Conservation (phyloP, 2,113 vertebrate genomes). For the Tyrannus savana region DNA sequence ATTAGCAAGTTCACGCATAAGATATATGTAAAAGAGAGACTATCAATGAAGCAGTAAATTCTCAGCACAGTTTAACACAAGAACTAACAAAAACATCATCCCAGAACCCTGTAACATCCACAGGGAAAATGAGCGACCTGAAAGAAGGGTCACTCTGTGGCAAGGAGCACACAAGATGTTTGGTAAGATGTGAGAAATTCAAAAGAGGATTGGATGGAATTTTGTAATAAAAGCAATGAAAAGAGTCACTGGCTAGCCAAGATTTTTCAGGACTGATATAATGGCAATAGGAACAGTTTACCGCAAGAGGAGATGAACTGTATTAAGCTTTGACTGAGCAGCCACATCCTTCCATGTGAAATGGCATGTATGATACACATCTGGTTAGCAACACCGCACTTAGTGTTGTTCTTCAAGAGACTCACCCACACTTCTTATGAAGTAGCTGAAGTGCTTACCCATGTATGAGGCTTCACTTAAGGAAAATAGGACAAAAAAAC, state of each 20-base stretch:
- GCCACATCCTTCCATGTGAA: not conserved
- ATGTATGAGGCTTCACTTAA: not conserved
- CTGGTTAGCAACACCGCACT: not conserved
- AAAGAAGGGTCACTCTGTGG: not conserved
- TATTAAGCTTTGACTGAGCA: not conserved
- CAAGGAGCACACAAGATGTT: not conserved
- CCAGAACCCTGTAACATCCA: not conserved
- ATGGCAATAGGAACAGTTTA: not conserved
- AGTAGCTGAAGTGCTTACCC: not conserved
- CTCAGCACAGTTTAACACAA: not conserved
- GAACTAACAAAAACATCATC: not conserved
- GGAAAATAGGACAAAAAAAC: not conserved
- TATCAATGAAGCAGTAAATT: not conserved
- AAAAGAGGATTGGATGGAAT: not conserved
- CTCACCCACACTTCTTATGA: not conserved
- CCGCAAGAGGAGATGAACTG: not conserved
- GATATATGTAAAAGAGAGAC: not conserved
- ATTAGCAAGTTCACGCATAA: not conserved
- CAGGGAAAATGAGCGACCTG: not conserved
- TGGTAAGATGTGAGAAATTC: not conserved
- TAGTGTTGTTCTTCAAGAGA: not conserved
- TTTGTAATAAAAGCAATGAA: not conserved
- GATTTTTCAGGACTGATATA: not conserved
- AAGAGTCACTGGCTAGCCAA: not conserved
- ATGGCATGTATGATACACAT: accelerated